Evolutionary conservation across 2,113 vertebrate species (phyloP), one percentile per base, ranked within the genome.

Genomic region (Ascaphus truei): DNA sequence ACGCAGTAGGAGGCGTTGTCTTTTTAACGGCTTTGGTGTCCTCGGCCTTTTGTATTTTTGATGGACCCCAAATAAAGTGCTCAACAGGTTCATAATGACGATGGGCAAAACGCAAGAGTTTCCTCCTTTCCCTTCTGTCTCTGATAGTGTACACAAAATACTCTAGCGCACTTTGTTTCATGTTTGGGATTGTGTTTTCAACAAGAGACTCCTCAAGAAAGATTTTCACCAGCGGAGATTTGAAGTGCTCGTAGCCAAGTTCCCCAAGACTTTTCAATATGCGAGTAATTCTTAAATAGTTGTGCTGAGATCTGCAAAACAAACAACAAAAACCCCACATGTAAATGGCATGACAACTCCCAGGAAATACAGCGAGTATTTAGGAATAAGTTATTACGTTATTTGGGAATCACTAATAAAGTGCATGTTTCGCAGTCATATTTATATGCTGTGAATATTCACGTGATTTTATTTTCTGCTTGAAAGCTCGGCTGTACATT

Each of bases 211-310:
- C 97, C 4, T 96, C 91, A 65, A 99, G 89, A 78, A 98, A 92
- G 33, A 98, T 89, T 55, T 87, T 93, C 31, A 98, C 95, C 71
- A 99, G 86, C 1, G 94, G 94, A 61, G 91, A 86, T 79, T 98
- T 98, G 84, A 96, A 98, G 79, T 88, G 90, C 85, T 99, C 96
- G 30, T 95, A 98, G 68, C 96, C 96, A 48, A 98, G 93, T 73
- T 99, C 97, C 0, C 97, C 96, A 30, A 99, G 90, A 53, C 96
- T 98, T 89, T 99, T 98, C 74, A 99, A 85, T 85, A 99, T 98
- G 27, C 96, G 93, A 2, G 97, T 98, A 80, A 99, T 95, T 72
- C 97, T 92, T 79, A 99, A 86, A 78, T 98, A 98, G 86, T 99
- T 99, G 88, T 99, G 97, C 79, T 97, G 95, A 60, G 95, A 98